These are phyloP conservation scores for Typhlichthys subterraneus DNA, from an alignment of 2,797 vertebrate genomes.

Conservation along the genomic window DNA sequence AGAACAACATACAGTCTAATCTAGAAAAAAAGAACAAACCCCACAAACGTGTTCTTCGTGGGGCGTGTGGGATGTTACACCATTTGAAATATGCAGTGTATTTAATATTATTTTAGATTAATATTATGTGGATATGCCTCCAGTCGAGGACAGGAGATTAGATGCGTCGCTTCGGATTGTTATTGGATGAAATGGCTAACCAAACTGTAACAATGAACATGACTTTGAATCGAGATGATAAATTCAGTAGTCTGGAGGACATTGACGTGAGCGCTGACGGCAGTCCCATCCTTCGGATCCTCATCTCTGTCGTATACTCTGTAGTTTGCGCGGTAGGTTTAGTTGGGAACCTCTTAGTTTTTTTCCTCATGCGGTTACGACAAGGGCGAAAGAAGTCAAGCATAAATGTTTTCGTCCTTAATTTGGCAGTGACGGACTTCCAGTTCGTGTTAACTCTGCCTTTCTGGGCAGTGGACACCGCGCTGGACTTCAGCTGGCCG, in stretches of 20 bases:
- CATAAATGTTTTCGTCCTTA: slow-evolving; percentile 80
- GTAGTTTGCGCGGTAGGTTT: slow-evolving; percentile 76
- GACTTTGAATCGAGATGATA: slow-evolving; percentile 33
- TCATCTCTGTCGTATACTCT: slow-evolving; percentile 78
- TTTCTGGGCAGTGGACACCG: slow-evolving; percentile 85
- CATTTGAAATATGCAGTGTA: background rate
- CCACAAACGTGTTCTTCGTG: background rate
- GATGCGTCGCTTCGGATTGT: slow-evolving; percentile 15
- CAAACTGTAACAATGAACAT: slow-evolving; percentile 55
- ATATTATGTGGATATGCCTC: slow-evolving; percentile 27
- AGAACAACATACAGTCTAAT: too few species aligned
- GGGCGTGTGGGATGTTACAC: too few species aligned
- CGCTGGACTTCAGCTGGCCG: slow-evolving; percentile 85
- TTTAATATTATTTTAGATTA: too few species aligned
- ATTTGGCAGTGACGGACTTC: slow-evolving; percentile 82
- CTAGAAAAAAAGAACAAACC: background rate
- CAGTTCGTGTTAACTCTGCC: slow-evolving; percentile 84
- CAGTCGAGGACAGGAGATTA: slow-evolving; percentile 13
- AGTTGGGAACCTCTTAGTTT: slow-evolving; percentile 80
- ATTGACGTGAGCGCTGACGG: slow-evolving; percentile 73
- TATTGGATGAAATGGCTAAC: slow-evolving; percentile 69
- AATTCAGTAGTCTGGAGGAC: slow-evolving; percentile 63
- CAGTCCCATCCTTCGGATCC: slow-evolving; percentile 66
- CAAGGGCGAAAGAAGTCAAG: slow-evolving; percentile 77
- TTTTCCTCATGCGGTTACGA: slow-evolving; percentile 78